These are phyloP conservation scores for Meloidogyne exigua DNA, from an alignment of 1,140 invertebrate genomes.

Conservation along the genomic window DNA sequence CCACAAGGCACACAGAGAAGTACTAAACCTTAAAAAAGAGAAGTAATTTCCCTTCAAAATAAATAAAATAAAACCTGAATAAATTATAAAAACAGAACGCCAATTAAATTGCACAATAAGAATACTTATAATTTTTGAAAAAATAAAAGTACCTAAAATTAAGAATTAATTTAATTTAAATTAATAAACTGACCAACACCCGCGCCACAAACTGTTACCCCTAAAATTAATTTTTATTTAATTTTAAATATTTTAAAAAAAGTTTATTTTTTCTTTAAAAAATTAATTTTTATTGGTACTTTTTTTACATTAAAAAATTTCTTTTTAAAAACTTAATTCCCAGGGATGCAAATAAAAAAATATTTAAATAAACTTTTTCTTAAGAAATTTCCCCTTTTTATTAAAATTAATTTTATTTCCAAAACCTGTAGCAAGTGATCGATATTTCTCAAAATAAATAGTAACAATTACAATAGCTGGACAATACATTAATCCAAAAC, in stretches of 20 bases:
- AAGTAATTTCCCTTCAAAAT: too few relatives aligned
- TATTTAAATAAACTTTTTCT: too few relatives aligned
- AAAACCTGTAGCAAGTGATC: slow-evolving; percentile 43
- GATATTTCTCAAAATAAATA: slow-evolving; percentile 82
- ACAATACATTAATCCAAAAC: slow-evolving; percentile 84
- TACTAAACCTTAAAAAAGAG: slow-evolving; percentile 39
- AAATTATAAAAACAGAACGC: slow-evolving; percentile 73
- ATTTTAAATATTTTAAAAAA: too few relatives aligned
- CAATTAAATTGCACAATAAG: slow-evolving; percentile 67
- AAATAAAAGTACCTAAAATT: slow-evolving; percentile 72
- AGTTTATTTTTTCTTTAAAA: too few relatives aligned
- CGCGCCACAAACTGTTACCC: slow-evolving; percentile 75
- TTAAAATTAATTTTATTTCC: neutral
- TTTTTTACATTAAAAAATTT: too few relatives aligned
- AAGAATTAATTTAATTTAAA: neutral
- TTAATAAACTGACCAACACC: slow-evolving; percentile 70
- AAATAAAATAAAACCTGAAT: slow-evolving; percentile 69
- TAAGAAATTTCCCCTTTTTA: too few relatives aligned
- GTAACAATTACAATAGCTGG: slow-evolving; percentile 82
- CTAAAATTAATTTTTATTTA: slow-evolving; percentile 46
- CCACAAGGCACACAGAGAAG: slow-evolving; percentile 76
- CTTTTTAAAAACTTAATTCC: too few relatives aligned
- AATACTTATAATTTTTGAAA: slow-evolving; percentile 65
- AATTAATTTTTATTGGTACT: too few relatives aligned
- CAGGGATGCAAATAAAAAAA: too few relatives aligned